Evolutionary conservation across 2,888 invertebrate genomes (phyloP).

Genomic region (Argyresthia goedartella): DNA sequence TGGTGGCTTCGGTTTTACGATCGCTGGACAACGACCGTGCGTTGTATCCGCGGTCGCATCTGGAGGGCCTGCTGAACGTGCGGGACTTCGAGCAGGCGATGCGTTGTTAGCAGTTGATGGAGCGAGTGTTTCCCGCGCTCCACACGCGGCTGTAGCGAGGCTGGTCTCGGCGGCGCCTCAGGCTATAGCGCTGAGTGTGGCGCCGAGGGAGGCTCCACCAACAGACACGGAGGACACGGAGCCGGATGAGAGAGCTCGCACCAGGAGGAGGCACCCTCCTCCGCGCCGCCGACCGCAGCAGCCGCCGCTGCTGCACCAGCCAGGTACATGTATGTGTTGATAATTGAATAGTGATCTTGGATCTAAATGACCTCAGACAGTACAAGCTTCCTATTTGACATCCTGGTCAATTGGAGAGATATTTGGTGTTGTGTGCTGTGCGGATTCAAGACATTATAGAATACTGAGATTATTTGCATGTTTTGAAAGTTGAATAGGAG

Average conservation of each 20-base stretch:
- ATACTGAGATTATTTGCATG: too few relatives aligned
- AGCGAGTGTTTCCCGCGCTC: conserved; percentile 89
- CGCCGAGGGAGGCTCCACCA: conserved; percentile 63
- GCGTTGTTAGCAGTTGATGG: conserved; percentile 93
- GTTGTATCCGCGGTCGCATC: conserved; percentile 93
- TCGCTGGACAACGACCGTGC: conserved; percentile 96
- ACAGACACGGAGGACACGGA: conserved; percentile 62
- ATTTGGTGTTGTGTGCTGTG: too few relatives aligned
- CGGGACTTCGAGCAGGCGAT: conserved; percentile 92
- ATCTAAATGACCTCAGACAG: too few relatives aligned
- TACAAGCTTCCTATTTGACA: too few relatives aligned
- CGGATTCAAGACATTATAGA: too few relatives aligned
- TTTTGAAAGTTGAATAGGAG: too few relatives aligned
- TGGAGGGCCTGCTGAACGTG: conserved; percentile 87
- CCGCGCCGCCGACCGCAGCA: conserved; percentile 53
- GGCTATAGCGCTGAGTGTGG: conserved; percentile 86
- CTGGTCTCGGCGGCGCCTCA: conserved; percentile 90
- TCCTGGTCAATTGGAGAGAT: too few relatives aligned
- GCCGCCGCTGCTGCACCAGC: conserved; percentile 42
- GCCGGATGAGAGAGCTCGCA: conserved; percentile 53
- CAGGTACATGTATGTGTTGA: conserved; percentile 26
- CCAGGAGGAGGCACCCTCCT: conserved; percentile 50
- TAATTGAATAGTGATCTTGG: too few relatives aligned
- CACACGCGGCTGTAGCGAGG: conserved; percentile 94
- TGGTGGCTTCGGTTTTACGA: conserved; percentile 97